phyloP scores from a whole-genome alignment of 2,113 vertebrate species.

The Camelus bactrianus region DNA sequence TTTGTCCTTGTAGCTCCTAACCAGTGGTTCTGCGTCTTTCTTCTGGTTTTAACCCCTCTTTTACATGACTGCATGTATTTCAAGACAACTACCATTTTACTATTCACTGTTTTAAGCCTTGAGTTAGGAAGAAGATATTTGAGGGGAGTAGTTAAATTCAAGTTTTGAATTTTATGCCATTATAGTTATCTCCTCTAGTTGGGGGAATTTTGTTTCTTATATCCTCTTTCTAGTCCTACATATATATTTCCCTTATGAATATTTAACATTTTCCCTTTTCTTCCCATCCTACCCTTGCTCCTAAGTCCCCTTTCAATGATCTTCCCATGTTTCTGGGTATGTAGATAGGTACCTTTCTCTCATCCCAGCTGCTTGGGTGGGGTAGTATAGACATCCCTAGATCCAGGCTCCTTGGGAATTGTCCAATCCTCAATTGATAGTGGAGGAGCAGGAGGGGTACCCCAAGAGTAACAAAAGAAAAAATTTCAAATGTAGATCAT shows the following conservation, averaged over 20 bases:
- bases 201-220: background rate
- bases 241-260: background rate
- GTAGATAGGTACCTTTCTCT: background rate
- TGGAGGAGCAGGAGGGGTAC: background rate
- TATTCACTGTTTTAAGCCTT: background rate
- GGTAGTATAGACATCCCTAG: background rate
- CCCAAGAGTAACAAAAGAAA: background rate
- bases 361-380: background rate
- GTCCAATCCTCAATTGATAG: background rate
- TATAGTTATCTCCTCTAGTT: conserved; percentile 28
- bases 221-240: background rate
- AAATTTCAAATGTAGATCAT: conserved; percentile 1
- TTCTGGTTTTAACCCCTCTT: conserved; percentile 19
- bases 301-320: background rate
- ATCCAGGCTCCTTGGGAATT: background rate
- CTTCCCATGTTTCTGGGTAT: background rate
- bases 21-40: background rate
- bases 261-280: background rate
- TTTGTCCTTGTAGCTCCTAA: background rate
- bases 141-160: conserved; percentile 25
- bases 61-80: background rate
- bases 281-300: background rate
- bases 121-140: background rate
- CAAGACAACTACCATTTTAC: background rate
- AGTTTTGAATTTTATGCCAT: conserved; percentile 43